Evolutionary conservation across 1,140 invertebrate species (phyloP).

Genomic region (Paracyclopina nana): DNA sequence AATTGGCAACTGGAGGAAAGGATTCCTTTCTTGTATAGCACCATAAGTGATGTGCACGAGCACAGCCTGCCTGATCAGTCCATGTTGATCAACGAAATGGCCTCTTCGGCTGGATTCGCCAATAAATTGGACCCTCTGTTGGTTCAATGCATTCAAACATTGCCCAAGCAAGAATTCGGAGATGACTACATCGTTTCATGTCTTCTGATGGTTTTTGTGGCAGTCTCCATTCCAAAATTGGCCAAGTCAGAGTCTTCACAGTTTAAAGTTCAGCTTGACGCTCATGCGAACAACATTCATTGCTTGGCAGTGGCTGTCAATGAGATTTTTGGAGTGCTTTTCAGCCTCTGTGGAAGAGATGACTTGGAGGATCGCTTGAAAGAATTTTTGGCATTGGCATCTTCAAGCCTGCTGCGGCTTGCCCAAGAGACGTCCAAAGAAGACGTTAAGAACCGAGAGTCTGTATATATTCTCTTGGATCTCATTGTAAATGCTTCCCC

Average conservation of each 20-base stretch:
- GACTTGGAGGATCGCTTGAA: conserved; percentile 96
- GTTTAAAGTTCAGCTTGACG: conserved; percentile 60
- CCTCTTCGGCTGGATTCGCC: conserved; percentile 72
- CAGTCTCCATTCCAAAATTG: conserved; percentile 90
- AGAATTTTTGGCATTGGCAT: conserved; percentile 88
- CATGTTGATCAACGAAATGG: conserved; percentile 82
- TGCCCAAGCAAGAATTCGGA: conserved; percentile 38
- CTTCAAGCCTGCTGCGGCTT: conserved; percentile 74
- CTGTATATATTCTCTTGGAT: conserved; percentile 82
- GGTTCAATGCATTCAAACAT: conserved; percentile 50
- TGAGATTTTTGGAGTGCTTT: conserved; percentile 85
- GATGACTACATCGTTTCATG: conserved; percentile 87
- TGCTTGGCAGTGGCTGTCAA: conserved; percentile 91
- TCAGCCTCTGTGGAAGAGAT: conserved; percentile 69
- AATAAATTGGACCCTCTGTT: conserved; percentile 89
- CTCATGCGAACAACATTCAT: conserved; percentile 92
- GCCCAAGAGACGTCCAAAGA: conserved; percentile 92
- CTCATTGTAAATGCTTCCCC: conserved; percentile 50
- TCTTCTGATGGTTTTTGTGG: conserved; percentile 93
- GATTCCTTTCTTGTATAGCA: conserved; percentile 90
- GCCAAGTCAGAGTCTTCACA: conserved; percentile 52
- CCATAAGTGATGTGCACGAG: conserved; percentile 81
- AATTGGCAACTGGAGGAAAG: conserved; percentile 80
- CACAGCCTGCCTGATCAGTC: conserved; percentile 41
- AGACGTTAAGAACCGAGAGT: conserved; percentile 75